Conservation (phyloP, 2,113 vertebrate genomes). For the Xenopus laevis region DNA sequence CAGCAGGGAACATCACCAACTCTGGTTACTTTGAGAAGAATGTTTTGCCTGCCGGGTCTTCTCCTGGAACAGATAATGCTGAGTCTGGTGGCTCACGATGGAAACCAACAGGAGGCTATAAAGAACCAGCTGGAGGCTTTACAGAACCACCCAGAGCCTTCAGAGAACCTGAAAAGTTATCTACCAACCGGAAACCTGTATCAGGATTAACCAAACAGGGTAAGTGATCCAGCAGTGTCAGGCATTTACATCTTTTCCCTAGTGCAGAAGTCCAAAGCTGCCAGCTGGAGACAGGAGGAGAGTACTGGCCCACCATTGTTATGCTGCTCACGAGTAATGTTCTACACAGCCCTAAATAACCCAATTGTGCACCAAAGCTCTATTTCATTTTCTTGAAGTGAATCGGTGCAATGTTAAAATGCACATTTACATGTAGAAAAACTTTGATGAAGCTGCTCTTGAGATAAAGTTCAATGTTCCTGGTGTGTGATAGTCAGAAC, state of each 20-base stretch:
- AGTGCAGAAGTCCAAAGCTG: neutral
- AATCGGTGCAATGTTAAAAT: too few relatives aligned
- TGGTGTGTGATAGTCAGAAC: neutral
- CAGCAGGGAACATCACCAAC: conserved; percentile 93
- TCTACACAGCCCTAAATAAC: too few relatives aligned
- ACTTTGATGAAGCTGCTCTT: too few relatives aligned
- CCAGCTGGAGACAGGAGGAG: too few relatives aligned
- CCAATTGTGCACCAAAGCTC: too few relatives aligned
- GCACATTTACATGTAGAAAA: too few relatives aligned
- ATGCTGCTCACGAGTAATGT: too few relatives aligned
- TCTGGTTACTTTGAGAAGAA: conserved; percentile 93
- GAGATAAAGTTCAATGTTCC: too few relatives aligned
- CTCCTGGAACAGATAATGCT: conserved; percentile 3
- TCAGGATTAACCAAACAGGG: neutral
- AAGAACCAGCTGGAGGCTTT: too few relatives aligned
- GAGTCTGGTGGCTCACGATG: neutral
- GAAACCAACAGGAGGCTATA: neutral
- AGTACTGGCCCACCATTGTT: too few relatives aligned
- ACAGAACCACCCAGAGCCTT: too few relatives aligned
- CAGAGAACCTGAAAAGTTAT: conserved; percentile 13
- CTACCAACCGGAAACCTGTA: conserved; percentile 8
- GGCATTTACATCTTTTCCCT: neutral
- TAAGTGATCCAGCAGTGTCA: neutral
- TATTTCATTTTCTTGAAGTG: too few relatives aligned
- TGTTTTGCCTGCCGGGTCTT: conserved; percentile 71